These are phyloP conservation scores for Pelusios castaneus DNA, from an alignment of 2,113 vertebrate species.

Conservation along the genomic window DNA sequence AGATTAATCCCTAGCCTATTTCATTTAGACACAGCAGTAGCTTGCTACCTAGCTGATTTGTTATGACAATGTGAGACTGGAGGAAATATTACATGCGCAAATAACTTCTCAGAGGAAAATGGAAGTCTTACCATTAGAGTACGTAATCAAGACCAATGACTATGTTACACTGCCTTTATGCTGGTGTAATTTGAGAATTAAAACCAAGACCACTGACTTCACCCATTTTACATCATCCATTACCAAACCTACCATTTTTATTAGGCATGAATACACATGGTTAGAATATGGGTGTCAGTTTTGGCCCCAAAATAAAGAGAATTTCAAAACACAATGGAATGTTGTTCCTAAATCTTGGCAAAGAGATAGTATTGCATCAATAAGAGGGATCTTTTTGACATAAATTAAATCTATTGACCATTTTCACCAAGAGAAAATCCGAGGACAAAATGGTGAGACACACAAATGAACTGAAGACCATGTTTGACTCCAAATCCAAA, in stretches of 20 bases:
- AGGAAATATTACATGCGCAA: neutral
- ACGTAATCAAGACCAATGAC: neutral
- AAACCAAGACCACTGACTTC: neutral
- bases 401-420: neutral
- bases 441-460: neutral
- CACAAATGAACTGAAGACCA: neutral
- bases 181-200: neutral
- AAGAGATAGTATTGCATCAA: fast-evolving
- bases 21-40: neutral
- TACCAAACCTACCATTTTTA: neutral
- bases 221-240: neutral
- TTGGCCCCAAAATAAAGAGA: neutral
- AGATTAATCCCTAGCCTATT: neutral
- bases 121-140: neutral
- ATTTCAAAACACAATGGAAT: neutral
- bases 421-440: neutral
- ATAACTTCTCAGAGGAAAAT: neutral
- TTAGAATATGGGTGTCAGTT: neutral
- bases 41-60: neutral
- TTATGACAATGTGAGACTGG: neutral
- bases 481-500: neutral
- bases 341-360: neutral
- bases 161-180: neutral
- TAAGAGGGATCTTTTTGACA: neutral
- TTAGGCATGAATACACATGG: neutral